phyloP scores from a whole-genome alignment of 2,888 invertebrate genomes.

The Ommatoiulus sabulosus region DNA sequence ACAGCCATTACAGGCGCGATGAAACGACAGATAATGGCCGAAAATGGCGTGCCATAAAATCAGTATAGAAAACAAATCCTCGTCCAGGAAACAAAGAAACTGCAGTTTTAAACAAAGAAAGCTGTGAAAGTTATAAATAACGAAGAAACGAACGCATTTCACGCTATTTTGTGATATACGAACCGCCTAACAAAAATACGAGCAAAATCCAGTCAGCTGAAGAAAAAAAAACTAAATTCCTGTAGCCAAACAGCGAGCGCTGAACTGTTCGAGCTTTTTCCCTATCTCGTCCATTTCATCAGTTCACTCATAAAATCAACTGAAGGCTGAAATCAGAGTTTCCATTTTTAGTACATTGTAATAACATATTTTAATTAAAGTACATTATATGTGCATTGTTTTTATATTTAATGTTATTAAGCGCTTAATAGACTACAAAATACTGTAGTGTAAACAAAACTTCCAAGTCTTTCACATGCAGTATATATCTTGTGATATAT shows the following conservation, averaged over 20 bases:
- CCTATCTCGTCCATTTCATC: too few relatives aligned
- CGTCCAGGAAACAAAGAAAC: background rate
- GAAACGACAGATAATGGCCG: background rate
- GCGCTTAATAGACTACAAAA: too few relatives aligned
- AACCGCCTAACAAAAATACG: background rate
- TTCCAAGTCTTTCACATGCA: too few relatives aligned
- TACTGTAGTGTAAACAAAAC: too few relatives aligned
- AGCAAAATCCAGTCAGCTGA: background rate
- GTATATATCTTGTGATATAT: too few relatives aligned
- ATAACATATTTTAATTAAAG: too few relatives aligned
- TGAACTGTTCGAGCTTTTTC: background rate
- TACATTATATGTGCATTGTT: too few relatives aligned
- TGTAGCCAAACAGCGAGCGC: too few relatives aligned
- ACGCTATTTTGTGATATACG: background rate
- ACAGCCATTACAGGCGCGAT: background rate
- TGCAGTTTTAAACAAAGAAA: conserved; percentile 12
- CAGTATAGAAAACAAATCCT: conserved; percentile 15
- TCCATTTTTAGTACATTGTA: too few relatives aligned
- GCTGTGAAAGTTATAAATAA: conserved; percentile 21
- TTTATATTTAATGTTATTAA: too few relatives aligned
- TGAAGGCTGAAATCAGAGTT: background rate
- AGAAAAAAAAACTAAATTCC: background rate
- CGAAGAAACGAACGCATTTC: conserved; percentile 20
- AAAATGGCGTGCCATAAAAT: background rate
- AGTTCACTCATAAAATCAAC: too few relatives aligned